phyloP scores from a whole-genome alignment of 2,888 invertebrate species.

The Antheraea assamensis region DNA sequence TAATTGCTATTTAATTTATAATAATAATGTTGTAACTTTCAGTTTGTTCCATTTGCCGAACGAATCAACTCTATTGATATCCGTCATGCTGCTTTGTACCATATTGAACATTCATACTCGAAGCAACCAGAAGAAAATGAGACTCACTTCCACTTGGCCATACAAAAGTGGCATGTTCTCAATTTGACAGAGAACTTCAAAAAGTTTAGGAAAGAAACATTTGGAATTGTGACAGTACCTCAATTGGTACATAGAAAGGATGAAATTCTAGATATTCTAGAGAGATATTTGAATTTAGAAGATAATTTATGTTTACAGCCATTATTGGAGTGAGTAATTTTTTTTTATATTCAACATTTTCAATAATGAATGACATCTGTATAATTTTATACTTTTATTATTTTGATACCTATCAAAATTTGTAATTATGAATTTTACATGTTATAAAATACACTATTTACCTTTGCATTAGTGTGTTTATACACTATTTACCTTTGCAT shows the following conservation, averaged over 20 bases:
- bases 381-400: too few relatives aligned
- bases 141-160: slow-evolving; percentile 90
- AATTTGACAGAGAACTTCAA: slow-evolving; percentile 93
- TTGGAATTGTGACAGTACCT: slow-evolving; percentile 89
- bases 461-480: too few relatives aligned
- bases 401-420: not conserved
- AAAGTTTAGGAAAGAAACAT: slow-evolving; percentile 88
- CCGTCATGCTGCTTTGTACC: slow-evolving; percentile 90
- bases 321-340: slow-evolving; percentile 89
- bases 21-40: slow-evolving; percentile 44
- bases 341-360: not conserved
- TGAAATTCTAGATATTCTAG: slow-evolving; percentile 86
- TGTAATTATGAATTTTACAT: not conserved
- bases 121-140: slow-evolving; percentile 86
- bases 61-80: slow-evolving; percentile 93
- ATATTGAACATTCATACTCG: slow-evolving; percentile 89
- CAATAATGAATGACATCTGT: too few relatives aligned
- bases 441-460: too few relatives aligned
- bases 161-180: slow-evolving; percentile 94
- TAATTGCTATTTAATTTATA: slow-evolving; percentile 8
- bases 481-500: too few relatives aligned
- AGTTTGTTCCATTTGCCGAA: slow-evolving; percentile 95
- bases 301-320: slow-evolving; percentile 90
- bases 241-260: slow-evolving; percentile 92
- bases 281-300: slow-evolving; percentile 87